These are phyloP conservation scores for Homarus gammarus DNA, from an alignment of 2,888 invertebrate species.

Conservation along the genomic window DNA sequence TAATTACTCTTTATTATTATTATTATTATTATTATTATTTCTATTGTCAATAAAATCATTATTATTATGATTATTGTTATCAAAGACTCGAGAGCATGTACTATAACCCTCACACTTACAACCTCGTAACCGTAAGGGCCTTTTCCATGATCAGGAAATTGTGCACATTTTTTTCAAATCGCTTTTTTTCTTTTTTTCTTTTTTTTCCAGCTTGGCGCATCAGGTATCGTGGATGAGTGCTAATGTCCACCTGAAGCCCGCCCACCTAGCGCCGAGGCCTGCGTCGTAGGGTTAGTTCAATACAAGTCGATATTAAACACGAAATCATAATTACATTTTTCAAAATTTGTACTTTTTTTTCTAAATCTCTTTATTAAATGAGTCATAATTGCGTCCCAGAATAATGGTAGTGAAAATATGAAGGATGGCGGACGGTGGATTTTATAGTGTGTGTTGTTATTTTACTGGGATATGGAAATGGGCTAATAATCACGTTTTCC, in stretches of 20 bases:
- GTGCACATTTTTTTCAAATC: neutral
- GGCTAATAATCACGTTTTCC: conserved; percentile 52
- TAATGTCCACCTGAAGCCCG: neutral
- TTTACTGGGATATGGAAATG: conserved; percentile 34
- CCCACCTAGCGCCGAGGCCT: neutral
- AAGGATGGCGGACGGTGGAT: neutral
- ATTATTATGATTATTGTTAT: conserved; percentile 27
- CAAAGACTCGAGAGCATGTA: no score
- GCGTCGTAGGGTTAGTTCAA: neutral
- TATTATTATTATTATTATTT: neutral
- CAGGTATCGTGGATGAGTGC: no score
- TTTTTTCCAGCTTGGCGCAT: neutral
- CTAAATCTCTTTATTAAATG: conserved; percentile 51
- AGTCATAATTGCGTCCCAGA: conserved; percentile 42
- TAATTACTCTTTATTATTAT: neutral
- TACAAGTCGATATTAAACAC: conserved; percentile 30
- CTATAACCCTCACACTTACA: neutral
- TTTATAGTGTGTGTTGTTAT: neutral
- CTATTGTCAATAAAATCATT: conserved; percentile 8
- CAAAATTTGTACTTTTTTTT: conserved; percentile 1
- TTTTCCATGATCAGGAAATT: neutral
- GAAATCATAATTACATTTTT: conserved; percentile 33
- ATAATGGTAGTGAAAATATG: conserved; percentile 29
- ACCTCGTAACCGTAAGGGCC: neutral
- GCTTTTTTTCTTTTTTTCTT: neutral